Evolutionary conservation across 2,888 invertebrate species (phyloP).

Genomic region (Chymomyza amoena): DNA sequence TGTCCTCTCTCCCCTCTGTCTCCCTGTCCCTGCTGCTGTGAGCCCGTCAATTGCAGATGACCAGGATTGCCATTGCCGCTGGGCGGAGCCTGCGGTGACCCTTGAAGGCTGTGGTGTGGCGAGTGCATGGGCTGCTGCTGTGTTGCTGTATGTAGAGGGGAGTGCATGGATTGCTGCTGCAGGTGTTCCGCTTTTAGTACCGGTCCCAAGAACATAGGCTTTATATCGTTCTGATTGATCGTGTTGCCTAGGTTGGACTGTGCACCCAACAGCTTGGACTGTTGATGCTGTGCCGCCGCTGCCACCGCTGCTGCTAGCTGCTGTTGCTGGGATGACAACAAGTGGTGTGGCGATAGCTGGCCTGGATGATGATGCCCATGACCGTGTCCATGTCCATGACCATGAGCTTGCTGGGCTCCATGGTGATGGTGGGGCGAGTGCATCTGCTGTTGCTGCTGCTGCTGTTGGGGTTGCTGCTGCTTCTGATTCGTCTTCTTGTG

Average conservation of each 20-base stretch:
- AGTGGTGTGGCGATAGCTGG: conserved; percentile 71
- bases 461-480: conserved; percentile 79
- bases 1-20: conserved; percentile 61
- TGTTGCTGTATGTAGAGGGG: conserved; percentile 54
- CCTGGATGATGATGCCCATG: conserved; percentile 74
- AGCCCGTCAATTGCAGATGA: conserved; percentile 54
- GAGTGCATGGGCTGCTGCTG: conserved; percentile 69
- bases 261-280: conserved; percentile 64
- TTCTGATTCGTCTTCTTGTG: conserved; percentile 91
- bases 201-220: conserved; percentile 74
- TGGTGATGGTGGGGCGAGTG: conserved; percentile 76
- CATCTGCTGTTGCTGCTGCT: conserved; percentile 76
- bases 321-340: conserved; percentile 74
- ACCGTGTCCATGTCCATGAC: conserved; percentile 68
- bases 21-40: conserved; percentile 67
- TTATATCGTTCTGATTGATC: conserved; percentile 55
- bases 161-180: conserved; percentile 70
- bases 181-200: conserved; percentile 74
- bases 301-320: conserved; percentile 74
- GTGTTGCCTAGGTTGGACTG: conserved; percentile 27
- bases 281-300: conserved; percentile 74
- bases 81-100: conserved; percentile 36
- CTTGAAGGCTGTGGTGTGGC: conserved; percentile 72
- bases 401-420: conserved; percentile 65
- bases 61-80: conserved; percentile 6